Base-by-base conservation (phyloP, 2,888 invertebrate species). In the Cheilosia urbana region DNA sequence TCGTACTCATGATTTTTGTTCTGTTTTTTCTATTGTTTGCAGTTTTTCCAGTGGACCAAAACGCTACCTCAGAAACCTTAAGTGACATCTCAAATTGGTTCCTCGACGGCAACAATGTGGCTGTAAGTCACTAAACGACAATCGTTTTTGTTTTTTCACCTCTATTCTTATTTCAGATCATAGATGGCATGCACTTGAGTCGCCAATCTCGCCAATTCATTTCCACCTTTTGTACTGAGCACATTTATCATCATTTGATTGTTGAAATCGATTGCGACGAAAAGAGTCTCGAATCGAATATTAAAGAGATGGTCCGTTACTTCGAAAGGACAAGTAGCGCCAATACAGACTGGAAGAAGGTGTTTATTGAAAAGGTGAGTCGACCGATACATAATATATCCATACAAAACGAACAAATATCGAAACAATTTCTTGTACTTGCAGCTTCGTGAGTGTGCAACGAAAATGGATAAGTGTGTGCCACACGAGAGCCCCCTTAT, bases 181-280 rank as follows among this genome's bases (percentile, higher is more conserved):
- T 98, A 89, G 98, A 98, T 92, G 98, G 98, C 40, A 98, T 98
- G 21, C 97, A 98, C 92, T 97, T 98, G 49, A 97, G 97, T 0
- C 93, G 95, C 57, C 95, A 95, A 73, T 96, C 98, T 87, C 94
- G 98, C 30, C 94, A 96, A 88, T 95, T 96, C 90, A 94, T 97
- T 69, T 94, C 95, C 90, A 95, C 96, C 80, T 95, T 96, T 90
- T 95, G 96, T 87, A 93, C 94, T 85, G 94, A 95, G 87, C 94
- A 96, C 93, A 96, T 96, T 80, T 97, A 96, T 92, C 95, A 97
- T 89, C 95, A 98, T 78, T 95, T 98, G 90, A 98, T 98, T 93
- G 95, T 98, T 87, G 98, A 98, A 92, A 97, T 97, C 91, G 95
- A 98, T 87, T 98, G 98, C 92, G 96, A 97, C 89, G 97, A 98